These are phyloP conservation scores for Chaetoderma sp. DNA, from an alignment of 2,888 invertebrate genomes.

Conservation along the genomic window DNA sequence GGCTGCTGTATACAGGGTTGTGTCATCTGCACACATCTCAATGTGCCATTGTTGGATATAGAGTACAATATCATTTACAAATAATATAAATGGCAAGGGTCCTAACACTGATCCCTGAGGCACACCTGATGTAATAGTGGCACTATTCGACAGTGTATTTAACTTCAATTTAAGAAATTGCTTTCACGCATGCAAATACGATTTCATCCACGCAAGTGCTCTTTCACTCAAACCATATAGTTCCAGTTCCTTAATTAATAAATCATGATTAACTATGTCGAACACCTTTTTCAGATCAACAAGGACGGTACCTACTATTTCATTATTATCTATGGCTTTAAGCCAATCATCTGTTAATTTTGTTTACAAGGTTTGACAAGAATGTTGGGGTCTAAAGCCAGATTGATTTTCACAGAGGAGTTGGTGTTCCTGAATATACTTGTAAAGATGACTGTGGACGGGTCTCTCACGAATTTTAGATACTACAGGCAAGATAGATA, in stretches of 20 bases:
- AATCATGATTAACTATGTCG: background rate
- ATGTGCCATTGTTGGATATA: background rate
- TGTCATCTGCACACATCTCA: background rate
- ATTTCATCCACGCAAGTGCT: background rate
- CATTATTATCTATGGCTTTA: background rate
- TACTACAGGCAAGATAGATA: background rate
- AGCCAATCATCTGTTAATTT: background rate
- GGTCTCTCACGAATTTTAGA: background rate
- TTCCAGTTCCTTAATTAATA: background rate
- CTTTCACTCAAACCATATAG: background rate
- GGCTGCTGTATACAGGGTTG: background rate
- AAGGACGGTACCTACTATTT: background rate
- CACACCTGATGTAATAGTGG: background rate
- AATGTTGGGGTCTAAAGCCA: background rate
- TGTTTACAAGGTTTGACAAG: background rate
- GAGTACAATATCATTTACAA: background rate
- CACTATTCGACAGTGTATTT: background rate
- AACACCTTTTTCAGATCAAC: background rate
- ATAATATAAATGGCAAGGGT: background rate
- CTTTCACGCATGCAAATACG: background rate
- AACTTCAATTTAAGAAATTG: background rate
- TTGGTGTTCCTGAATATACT: background rate
- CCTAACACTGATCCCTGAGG: background rate
- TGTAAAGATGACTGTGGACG: background rate
- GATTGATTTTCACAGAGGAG: background rate